Evolutionary conservation across 2,797 vertebrate genomes (phyloP), one percentile per base, ranked within the genome.

Genomic region (Sebastes trivittatus): DNA sequence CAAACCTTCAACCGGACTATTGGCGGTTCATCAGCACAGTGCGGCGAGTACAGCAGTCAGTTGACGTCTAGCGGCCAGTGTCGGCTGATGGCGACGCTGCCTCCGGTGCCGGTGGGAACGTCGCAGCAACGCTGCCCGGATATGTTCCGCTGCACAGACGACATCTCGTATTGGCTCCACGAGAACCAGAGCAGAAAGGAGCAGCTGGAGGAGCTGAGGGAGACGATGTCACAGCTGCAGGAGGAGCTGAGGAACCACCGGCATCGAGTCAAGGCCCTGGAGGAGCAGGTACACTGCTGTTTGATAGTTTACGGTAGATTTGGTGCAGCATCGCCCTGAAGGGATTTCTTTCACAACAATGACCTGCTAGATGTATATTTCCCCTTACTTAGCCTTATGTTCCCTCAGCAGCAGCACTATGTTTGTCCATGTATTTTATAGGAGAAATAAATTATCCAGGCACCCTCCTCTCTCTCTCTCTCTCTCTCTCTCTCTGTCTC

Each of bases 111-210:
- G 1, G 87, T 94, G 9, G 95, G 84, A 22, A 18, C 42, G 0
- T 27, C 94, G 0, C 93, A 94, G 60, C 95, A 90, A 55, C 84
- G 89, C 3, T 97, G 97, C 86, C 96, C 97, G 0, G 96, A 97
- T 11, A 92, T 97, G 90, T 97, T 97, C 59, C 95, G 96, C 25
- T 97, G 97, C 82, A 95, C 95, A 0, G 95, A 96, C 0, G 95
- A 96, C 23, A 93, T 96, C 20, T 96, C 96, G 32, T 89, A 88
- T 29, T 97, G 96, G 97, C 93, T 96, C 20, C 95, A 93, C 0
- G 95, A 97, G 90, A 97, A 96, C 0, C 92, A 95, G 73, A 94
- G 96, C 61, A 92, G 95, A 11, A 96, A 96, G 52, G 93, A 95
- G 78, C 96, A 97, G 91, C 82, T 97, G 64, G 83, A 96, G 63